phyloP scores from a whole-genome alignment of 2,888 invertebrate species.

The Drosophila testacea region DNA sequence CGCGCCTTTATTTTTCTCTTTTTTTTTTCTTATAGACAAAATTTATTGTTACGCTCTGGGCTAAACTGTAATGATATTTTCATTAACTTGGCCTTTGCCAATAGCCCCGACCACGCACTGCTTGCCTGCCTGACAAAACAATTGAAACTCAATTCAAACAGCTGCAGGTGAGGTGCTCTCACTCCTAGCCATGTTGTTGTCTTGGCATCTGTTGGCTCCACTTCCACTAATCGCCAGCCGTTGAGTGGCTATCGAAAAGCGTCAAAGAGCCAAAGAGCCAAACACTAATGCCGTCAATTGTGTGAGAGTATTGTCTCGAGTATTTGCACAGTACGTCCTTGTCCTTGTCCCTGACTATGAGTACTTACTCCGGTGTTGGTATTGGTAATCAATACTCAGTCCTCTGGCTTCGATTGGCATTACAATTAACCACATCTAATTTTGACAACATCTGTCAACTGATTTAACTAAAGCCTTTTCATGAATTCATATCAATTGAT shows the following conservation, averaged over 20 bases:
- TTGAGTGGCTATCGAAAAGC: conserved; percentile 71
- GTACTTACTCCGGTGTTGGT: not conserved
- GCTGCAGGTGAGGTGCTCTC: conserved; percentile 56
- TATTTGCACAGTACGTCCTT: conserved; percentile 78
- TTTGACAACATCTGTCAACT: conserved; percentile 1
- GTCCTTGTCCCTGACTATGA: conserved; percentile 75
- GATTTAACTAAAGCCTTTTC: not conserved
- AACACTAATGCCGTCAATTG: conserved; percentile 60
- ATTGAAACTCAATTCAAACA: conserved; percentile 55
- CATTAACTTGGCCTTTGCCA: conserved; percentile 79
- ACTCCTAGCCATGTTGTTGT: conserved; percentile 3
- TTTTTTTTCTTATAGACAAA: conserved; percentile 19
- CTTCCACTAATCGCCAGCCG: conserved; percentile 64
- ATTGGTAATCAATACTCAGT: conserved; percentile 12
- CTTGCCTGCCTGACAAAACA: conserved; percentile 40
- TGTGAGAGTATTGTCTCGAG: conserved; percentile 40
- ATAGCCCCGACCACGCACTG: conserved; percentile 67
- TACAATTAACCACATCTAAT: conserved; percentile 19
- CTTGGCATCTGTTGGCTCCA: conserved; percentile 10
- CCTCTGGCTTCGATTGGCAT: conserved; percentile 17
- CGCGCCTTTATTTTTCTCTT: conserved; percentile 16
- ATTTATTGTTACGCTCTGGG: conserved; percentile 72
- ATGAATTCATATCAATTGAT: not conserved
- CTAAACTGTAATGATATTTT: conserved; percentile 80
- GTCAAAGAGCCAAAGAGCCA: conserved; percentile 65